phyloP scores from a whole-genome alignment of 2,113 vertebrate genomes.

The Blennius ocellaris region DNA sequence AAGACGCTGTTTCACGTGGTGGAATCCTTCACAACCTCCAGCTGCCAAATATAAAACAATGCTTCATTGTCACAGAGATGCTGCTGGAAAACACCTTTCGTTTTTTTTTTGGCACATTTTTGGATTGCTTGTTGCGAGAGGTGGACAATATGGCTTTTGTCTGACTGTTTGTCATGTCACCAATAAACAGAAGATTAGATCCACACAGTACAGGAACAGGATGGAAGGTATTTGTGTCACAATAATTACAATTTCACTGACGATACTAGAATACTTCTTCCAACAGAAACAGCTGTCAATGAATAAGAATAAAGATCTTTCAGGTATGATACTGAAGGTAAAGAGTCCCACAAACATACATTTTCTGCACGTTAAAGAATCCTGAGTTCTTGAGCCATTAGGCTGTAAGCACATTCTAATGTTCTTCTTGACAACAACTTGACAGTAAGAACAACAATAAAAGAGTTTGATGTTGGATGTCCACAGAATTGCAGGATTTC shows the following conservation, averaged over 20 bases:
- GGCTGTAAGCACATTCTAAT: too few relatives aligned
- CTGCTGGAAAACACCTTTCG: constrained; percentile 84
- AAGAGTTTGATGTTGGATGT: too few relatives aligned
- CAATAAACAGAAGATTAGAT: constrained; percentile 66
- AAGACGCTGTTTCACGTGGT: constrained; percentile 46
- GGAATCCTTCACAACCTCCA: constrained; percentile 48
- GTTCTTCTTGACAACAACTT: too few relatives aligned
- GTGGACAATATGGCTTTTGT: constrained; percentile 89
- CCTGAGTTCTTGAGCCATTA: too few relatives aligned
- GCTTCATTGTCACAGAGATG: constrained; percentile 81
- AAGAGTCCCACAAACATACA: too few relatives aligned
- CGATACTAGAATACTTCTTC: not conserved
- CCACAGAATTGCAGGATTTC: too few relatives aligned
- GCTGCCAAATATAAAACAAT: constrained; percentile 88
- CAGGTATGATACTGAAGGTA: too few relatives aligned
- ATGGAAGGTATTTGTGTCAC: not conserved
- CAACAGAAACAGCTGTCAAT: constrained; percentile 21
- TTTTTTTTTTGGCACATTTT: constrained; percentile 75
- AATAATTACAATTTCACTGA: not conserved
- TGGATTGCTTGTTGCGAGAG: constrained; percentile 70
- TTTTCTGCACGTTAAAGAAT: too few relatives aligned
- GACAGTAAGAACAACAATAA: too few relatives aligned
- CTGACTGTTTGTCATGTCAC: constrained; percentile 43
- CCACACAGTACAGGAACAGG: constrained; percentile 8
- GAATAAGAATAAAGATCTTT: not conserved